These are phyloP conservation scores for Sebastes vulpes DNA, from an alignment of 2,797 vertebrate genomes.

Conservation along the genomic window DNA sequence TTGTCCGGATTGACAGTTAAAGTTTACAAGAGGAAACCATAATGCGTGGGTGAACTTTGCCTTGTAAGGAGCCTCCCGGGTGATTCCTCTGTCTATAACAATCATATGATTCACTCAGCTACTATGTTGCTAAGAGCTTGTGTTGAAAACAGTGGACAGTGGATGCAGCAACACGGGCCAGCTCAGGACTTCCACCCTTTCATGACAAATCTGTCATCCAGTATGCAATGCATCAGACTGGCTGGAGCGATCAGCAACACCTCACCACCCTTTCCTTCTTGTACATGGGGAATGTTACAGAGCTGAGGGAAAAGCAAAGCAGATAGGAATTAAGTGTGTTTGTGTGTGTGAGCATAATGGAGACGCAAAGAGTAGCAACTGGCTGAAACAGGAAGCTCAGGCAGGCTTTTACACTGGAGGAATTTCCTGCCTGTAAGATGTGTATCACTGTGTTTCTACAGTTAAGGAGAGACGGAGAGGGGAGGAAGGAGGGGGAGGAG, in stretches of 20 bases:
- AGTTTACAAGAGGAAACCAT: conserved; percentile 44
- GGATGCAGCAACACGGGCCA: conserved; percentile 40
- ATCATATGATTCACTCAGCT: conserved; percentile 70
- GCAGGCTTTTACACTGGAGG: conserved; percentile 78
- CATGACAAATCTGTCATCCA: conserved; percentile 73
- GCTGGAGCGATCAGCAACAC: conserved; percentile 51
- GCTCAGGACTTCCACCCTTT: conserved; percentile 67
- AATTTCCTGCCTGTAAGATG: conserved; percentile 84
- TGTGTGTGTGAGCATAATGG: conserved; percentile 29
- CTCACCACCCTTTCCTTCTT: conserved; percentile 56
- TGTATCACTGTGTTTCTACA: conserved; percentile 66
- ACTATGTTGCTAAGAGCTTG: conserved; percentile 77
- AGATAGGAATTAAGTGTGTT: conserved; percentile 18
- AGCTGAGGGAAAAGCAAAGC: conserved; percentile 23
- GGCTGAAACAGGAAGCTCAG: conserved; percentile 74
- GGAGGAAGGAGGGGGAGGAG: conserved; percentile 9
- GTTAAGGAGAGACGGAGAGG: conserved; percentile 20
- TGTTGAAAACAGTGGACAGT: conserved; percentile 72
- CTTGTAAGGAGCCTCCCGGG: conserved; percentile 60
- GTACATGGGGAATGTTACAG: conserved; percentile 56
- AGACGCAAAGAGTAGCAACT: conserved; percentile 28
- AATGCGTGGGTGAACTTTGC: conserved; percentile 36
- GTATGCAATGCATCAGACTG: conserved; percentile 29
- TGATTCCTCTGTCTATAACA: conserved; percentile 57
- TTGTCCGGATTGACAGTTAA: conserved; percentile 52